Evolutionary conservation across 2,113 vertebrate species (phyloP).

Genomic region (Forbesichthys agassizii): DNA sequence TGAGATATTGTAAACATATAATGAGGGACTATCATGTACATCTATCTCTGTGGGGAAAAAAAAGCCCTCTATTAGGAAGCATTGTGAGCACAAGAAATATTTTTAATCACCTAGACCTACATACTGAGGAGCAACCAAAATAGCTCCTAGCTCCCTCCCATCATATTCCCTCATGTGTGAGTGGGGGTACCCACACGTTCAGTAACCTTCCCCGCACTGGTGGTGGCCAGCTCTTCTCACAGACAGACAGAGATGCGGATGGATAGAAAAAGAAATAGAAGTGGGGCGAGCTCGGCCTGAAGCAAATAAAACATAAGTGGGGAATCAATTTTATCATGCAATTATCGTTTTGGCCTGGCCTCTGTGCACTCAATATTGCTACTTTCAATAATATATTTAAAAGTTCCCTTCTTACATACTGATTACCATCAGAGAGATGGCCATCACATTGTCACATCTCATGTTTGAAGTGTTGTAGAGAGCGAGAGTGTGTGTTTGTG

Average conservation of each 20-base stretch:
- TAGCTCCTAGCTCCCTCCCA: constrained; percentile 62
- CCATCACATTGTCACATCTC: constrained; percentile 14
- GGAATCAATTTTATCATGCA: constrained; percentile 71
- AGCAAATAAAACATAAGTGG: constrained; percentile 66
- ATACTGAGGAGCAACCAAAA: constrained; percentile 72
- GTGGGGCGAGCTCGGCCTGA: constrained; percentile 71
- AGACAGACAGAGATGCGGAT: constrained; percentile 62
- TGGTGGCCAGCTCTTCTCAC: constrained; percentile 66
- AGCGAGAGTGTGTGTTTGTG: too few species aligned
- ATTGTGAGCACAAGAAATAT: constrained; percentile 49
- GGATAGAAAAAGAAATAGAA: constrained; percentile 66
- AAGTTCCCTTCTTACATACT: constrained; percentile 42
- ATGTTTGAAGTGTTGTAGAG: neutral
- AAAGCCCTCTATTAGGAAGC: constrained; percentile 44
- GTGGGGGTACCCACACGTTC: constrained; percentile 58
- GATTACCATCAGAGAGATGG: constrained; percentile 47
- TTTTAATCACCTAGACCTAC: constrained; percentile 80
- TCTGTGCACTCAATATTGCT: constrained; percentile 60
- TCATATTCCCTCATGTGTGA: constrained; percentile 70
- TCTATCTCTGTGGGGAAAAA: constrained; percentile 31
- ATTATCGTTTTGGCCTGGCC: constrained; percentile 73
- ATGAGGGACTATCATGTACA: constrained; percentile 11
- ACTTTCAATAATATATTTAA: constrained; percentile 54
- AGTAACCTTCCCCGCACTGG: constrained; percentile 74
- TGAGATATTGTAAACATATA: neutral